Conservation (phyloP, 2,113 vertebrate genomes). For the Turdus rufiventris region DNA sequence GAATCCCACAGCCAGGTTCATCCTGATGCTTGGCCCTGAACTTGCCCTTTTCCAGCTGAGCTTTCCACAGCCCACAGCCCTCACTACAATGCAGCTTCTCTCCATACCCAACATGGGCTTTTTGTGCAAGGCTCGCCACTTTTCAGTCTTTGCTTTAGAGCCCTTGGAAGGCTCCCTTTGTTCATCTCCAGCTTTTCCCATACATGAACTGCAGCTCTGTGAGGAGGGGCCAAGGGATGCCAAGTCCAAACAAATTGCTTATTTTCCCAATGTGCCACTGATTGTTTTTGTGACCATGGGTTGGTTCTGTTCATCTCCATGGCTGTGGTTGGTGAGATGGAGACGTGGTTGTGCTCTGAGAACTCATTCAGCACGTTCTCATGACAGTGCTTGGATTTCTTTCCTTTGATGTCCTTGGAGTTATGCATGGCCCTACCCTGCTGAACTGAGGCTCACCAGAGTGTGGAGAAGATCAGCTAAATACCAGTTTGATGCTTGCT, state of each 20-base stretch:
- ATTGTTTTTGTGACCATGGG: background rate
- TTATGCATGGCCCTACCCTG: background rate
- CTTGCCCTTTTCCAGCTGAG: background rate
- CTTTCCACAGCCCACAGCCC: background rate
- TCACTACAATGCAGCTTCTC: background rate
- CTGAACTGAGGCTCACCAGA: background rate
- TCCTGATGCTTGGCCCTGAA: background rate
- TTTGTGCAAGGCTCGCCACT: background rate
- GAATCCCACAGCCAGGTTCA: background rate
- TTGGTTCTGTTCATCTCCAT: rapidly evolving
- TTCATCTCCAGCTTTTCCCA: background rate
- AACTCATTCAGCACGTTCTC: rapidly evolving
- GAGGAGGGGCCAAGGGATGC: background rate
- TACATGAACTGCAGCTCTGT: rapidly evolving
- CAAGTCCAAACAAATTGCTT: background rate
- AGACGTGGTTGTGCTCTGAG: rapidly evolving
- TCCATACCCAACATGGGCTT: rapidly evolving
- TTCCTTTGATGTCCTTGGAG: background rate
- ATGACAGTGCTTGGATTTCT: background rate
- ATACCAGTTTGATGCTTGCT: background rate
- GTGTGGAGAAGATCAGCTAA: background rate
- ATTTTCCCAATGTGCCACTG: background rate
- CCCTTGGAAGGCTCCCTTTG: rapidly evolving
- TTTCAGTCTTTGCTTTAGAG: background rate
- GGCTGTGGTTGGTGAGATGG: rapidly evolving